Conservation (phyloP, 2,888 invertebrate genomes). For the Phalera bucephala region DNA sequence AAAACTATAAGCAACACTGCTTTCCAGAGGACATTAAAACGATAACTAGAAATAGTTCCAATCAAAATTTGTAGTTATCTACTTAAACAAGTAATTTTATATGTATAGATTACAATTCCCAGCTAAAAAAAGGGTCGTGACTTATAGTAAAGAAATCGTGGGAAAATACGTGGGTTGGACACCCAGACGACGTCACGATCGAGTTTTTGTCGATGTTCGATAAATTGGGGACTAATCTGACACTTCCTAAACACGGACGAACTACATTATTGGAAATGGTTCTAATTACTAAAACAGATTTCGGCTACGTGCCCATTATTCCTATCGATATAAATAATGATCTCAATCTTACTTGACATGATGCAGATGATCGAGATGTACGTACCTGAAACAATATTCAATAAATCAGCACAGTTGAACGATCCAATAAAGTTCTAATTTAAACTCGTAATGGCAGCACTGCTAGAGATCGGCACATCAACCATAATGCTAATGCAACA, state of each 20-base stretch:
- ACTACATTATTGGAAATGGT: constrained; percentile 17
- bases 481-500: constrained; percentile 54
- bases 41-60: neutral
- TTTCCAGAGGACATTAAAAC: neutral
- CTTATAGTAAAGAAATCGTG: constrained; percentile 54
- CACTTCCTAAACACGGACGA: constrained; percentile 14
- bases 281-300: constrained; percentile 12
- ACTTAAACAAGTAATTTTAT: constrained; percentile 25
- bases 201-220: constrained; percentile 53
- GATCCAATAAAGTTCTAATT: constrained; percentile 27
- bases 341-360: constrained; percentile 23
- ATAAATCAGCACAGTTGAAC: constrained; percentile 32
- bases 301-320: constrained; percentile 14
- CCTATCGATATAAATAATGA: constrained; percentile 18
- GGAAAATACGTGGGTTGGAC: constrained; percentile 57
- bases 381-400: constrained; percentile 56
- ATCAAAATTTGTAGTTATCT: constrained; percentile 30
- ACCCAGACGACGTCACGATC: constrained; percentile 51
- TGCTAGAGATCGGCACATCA: constrained; percentile 29
- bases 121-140: constrained; percentile 49
- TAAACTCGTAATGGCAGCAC: constrained; percentile 18
- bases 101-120: too few species aligned
- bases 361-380: constrained; percentile 14
- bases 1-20: too few species aligned
- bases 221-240: constrained; percentile 34